A percentile compares a stretch with the other conserved stretches of the same genome.
Conservation (phyloP, 2,113 vertebrate species). For the Limanda limanda region DNA sequence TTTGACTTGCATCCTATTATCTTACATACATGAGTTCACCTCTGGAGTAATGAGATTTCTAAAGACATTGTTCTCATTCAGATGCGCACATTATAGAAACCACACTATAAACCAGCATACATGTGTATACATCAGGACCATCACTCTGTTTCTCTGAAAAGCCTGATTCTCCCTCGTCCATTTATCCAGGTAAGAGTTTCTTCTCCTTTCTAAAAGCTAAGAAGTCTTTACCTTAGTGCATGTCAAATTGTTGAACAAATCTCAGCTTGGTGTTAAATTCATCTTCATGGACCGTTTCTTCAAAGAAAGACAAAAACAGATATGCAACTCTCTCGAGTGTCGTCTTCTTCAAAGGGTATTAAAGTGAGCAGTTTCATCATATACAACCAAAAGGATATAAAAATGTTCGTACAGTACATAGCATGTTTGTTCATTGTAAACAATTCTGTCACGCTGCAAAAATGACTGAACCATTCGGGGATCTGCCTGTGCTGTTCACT, state of each 20-base stretch:
- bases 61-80: not conserved
- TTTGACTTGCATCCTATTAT: not conserved
- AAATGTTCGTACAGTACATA: slow-evolving; percentile 61
- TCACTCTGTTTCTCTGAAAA: not conserved
- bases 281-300: slow-evolving; percentile 30
- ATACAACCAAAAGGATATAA: slow-evolving; percentile 64
- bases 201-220: not conserved
- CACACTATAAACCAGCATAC: not conserved
- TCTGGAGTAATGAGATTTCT: not conserved
- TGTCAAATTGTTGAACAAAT: slow-evolving; percentile 27
- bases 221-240: slow-evolving; percentile 7
- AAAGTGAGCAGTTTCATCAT: slow-evolving; percentile 55
- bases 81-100: not conserved
- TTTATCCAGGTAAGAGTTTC: not conserved
- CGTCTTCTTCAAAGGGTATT: slow-evolving; percentile 42
- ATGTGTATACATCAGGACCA: not conserved
- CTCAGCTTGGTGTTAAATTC: slow-evolving; percentile 43
- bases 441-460: slow-evolving; percentile 56
- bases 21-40: not conserved
- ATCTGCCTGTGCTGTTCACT: slow-evolving; percentile 3
- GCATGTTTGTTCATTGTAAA: slow-evolving; percentile 69
- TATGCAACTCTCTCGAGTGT: slow-evolving; percentile 29
- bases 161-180: not conserved
- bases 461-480: slow-evolving; percentile 23
- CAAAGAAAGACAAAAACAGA: slow-evolving; percentile 20